These are phyloP conservation scores for Lampris megalopsis DNA, from an alignment of 2,113 vertebrate species.

Conservation along the genomic window DNA sequence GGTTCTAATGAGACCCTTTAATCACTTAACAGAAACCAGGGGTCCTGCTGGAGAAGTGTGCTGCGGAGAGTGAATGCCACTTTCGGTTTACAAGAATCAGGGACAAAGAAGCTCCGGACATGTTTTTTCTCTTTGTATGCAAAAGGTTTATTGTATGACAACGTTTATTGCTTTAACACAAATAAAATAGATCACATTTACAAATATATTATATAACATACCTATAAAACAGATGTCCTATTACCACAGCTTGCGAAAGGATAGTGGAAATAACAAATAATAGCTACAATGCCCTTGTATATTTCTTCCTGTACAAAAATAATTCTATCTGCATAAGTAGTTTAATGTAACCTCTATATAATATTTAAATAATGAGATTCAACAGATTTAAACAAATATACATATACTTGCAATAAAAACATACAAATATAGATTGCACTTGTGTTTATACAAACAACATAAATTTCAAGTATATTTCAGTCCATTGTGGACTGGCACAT, in stretches of 20 bases:
- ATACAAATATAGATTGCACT: slow-evolving; percentile 92
- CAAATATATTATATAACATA: slow-evolving; percentile 83
- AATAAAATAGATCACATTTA: slow-evolving; percentile 87
- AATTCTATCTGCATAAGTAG: slow-evolving; percentile 89
- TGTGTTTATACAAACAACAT: slow-evolving; percentile 90
- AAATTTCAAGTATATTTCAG: slow-evolving; percentile 93
- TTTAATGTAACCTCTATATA: slow-evolving; percentile 84
- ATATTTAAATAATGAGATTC: slow-evolving; percentile 93
- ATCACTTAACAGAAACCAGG: slow-evolving; percentile 76
- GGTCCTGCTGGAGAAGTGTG: slow-evolving; percentile 39
- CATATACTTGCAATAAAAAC: slow-evolving; percentile 81
- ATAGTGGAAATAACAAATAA: slow-evolving; percentile 77
- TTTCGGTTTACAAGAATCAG: slow-evolving; percentile 46
- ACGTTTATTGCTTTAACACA: slow-evolving; percentile 81
- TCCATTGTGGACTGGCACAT: slow-evolving; percentile 83
- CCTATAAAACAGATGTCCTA: slow-evolving; percentile 79
- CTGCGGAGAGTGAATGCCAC: slow-evolving; percentile 57
- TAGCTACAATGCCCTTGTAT: slow-evolving; percentile 95
- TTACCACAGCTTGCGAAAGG: slow-evolving; percentile 82
- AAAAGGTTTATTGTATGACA: slow-evolving; percentile 89
- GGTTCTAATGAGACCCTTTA: slow-evolving; percentile 73
- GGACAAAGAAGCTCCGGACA: slow-evolving; percentile 57
- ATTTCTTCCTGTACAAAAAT: slow-evolving; percentile 97
- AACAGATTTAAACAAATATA: slow-evolving; percentile 82
- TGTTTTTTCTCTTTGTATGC: slow-evolving; percentile 71